Evolutionary conservation across 2,888 invertebrate species (phyloP).

Genomic region (Reticulitermes lucifugus): DNA sequence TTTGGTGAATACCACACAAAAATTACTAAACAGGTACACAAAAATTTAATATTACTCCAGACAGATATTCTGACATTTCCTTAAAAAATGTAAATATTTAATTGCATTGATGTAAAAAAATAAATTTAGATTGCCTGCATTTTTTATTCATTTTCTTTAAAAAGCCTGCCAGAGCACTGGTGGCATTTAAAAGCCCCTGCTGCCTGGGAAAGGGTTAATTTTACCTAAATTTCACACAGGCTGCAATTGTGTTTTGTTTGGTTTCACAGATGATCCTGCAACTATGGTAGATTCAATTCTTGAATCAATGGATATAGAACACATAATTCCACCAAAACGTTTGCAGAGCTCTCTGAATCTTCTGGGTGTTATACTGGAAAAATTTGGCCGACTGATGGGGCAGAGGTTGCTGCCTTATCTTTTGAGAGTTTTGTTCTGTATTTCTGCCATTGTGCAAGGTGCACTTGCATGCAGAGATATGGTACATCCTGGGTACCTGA

Average conservation of each 20-base stretch:
- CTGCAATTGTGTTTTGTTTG: background rate
- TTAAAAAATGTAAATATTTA: too few relatives aligned
- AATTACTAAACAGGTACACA: too few relatives aligned
- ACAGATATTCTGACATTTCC: too few relatives aligned
- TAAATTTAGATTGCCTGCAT: too few relatives aligned
- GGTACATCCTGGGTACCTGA: conserved; percentile 73
- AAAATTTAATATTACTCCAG: too few relatives aligned
- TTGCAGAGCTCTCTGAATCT: conserved; percentile 82
- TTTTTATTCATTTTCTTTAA: too few relatives aligned
- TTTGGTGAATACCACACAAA: too few relatives aligned
- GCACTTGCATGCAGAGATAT: conserved; percentile 63
- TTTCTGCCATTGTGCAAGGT: conserved; percentile 74
- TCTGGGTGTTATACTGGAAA: conserved; percentile 79
- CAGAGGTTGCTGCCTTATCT: conserved; percentile 75
- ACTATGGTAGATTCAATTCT: conserved; percentile 66
- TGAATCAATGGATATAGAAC: conserved; percentile 68
- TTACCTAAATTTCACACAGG: too few relatives aligned
- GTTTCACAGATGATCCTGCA: conserved; percentile 65
- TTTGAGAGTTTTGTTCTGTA: conserved; percentile 77
- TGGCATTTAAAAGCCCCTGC: too few relatives aligned
- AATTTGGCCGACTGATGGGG: conserved; percentile 84
- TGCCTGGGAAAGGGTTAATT: too few relatives aligned
- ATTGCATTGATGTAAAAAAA: too few relatives aligned
- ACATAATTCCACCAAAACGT: conserved; percentile 68
- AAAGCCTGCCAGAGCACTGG: too few relatives aligned